Base-by-base conservation (phyloP, 1,140 invertebrate species). In the Limonius californicus region DNA sequence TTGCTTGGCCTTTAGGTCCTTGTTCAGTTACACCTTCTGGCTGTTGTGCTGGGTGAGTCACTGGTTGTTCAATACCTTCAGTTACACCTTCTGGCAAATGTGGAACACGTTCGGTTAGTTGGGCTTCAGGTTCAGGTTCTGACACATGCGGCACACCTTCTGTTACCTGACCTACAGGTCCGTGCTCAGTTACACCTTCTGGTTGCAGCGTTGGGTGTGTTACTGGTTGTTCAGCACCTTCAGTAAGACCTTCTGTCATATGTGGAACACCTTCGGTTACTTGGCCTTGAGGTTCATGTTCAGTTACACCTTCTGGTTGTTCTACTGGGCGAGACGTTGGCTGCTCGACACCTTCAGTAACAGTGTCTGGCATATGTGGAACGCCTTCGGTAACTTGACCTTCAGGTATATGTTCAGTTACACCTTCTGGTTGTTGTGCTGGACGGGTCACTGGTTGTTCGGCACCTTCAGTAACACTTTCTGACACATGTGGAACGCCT, bases 91-190 rank as follows among this genome's bases (percentile, higher is more conserved):
- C 32, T 55, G 59, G 21, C 20, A 60, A 15, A 32, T 18, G 16
- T 39, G 62, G 18, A 32, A 16, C 20, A 42, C 58, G 59, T 61
- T 67, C 54, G 21, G 66, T 61, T 60, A 67, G 53, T 19, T 64
- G 53, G 32, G 19, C 39, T 27, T 53, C n/a, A 30, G 63, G 20
- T 39, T 15, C 42, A 19, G 18, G 3, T 50, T 6, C 20, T 1
- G 56, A 14, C 12, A 23, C 35, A 43, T 57, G 35, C 2, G 16
- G 30, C n/a, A 12, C 16, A 14, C 14, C 1, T 42, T 43, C 35
- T 23, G 56, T 57, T 19, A 35, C 12, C n/a, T 15, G 18, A 43
- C 43, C 56, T 57, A n/a, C 47, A 53, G 47, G 21, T 53, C 9
- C 12, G 6, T 53, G 12, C 14, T 53, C 21, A 12, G 47, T 19